These are phyloP conservation scores for Harpalus rufipes DNA, from an alignment of 2,888 invertebrate species.

Conservation along the genomic window DNA sequence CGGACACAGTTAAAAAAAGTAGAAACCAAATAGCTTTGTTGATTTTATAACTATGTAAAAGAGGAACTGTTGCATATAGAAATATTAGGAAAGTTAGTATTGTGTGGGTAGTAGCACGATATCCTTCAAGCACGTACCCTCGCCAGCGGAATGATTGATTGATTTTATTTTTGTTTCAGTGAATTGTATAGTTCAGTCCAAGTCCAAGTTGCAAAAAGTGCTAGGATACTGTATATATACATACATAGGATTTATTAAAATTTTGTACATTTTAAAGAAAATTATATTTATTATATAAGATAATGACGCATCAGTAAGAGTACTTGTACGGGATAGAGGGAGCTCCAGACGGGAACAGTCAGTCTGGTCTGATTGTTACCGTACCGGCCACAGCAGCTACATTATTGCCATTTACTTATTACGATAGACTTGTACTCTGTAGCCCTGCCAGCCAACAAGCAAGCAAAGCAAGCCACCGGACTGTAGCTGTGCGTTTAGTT, in stretches of 20 bases:
- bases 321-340: background rate
- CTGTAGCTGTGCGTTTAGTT: conserved; percentile 52
- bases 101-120: conserved; percentile 63
- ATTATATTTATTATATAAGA: conserved; percentile 63
- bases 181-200: conserved; percentile 67
- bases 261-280: conserved; percentile 67
- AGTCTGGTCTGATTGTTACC: conserved; percentile 22
- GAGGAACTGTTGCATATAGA: conserved; percentile 22
- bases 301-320: conserved; percentile 60
- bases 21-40: conserved; percentile 34
- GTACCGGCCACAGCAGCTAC: conserved; percentile 57
- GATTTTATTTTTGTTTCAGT: conserved; percentile 67
- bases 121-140: conserved; percentile 10
- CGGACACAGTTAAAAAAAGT: no score
- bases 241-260: conserved; percentile 65
- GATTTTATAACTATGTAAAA: conserved; percentile 15
- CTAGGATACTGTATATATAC: conserved; percentile 64
- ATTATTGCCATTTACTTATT: conserved; percentile 63
- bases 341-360: conserved; percentile 48
- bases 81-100: conserved; percentile 44
- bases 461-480: conserved; percentile 23
- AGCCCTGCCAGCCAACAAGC: conserved; percentile 36
- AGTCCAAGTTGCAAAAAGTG: conserved; percentile 66
- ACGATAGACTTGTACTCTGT: conserved; percentile 57
- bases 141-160: conserved; percentile 56